These are phyloP conservation scores for Sicus ferrugineus DNA, from an alignment of 2,888 invertebrate genomes.

Conservation along the genomic window DNA sequence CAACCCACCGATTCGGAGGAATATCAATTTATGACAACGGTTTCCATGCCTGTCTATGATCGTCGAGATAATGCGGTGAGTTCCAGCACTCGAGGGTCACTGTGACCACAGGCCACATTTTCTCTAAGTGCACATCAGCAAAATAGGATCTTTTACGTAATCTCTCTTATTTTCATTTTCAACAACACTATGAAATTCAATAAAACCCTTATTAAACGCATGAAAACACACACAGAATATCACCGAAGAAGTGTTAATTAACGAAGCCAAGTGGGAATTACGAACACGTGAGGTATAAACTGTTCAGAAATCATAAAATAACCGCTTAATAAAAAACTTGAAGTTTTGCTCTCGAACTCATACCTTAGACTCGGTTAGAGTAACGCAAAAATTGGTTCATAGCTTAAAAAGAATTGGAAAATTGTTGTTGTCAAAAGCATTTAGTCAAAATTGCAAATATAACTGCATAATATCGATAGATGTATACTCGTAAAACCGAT, in stretches of 20 bases:
- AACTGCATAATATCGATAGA: constrained; percentile 2
- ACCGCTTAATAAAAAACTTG: constrained; percentile 27
- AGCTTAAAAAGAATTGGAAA: constrained; percentile 7
- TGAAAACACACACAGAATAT: constrained; percentile 78
- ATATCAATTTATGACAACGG: constrained; percentile 89
- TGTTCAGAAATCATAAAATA: constrained; percentile 8
- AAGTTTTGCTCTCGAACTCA: constrained; percentile 41
- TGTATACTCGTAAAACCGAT: background rate
- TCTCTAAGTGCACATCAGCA: constrained; percentile 1
- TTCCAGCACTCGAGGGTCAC: constrained; percentile 40
- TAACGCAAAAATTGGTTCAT: background rate
- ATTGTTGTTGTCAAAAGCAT: constrained; percentile 7
- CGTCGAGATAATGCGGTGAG: constrained; percentile 84
- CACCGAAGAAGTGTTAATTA: constrained; percentile 94
- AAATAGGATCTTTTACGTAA: constrained; percentile 17
- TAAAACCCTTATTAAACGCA: constrained; percentile 40
- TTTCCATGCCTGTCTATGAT: constrained; percentile 93
- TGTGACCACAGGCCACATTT: background rate
- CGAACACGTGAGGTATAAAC: constrained; percentile 87
- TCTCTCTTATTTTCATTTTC: constrained; percentile 31
- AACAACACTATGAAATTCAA: constrained; percentile 24
- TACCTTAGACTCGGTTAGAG: constrained; percentile 44
- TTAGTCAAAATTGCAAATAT: constrained; percentile 13
- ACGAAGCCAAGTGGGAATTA: constrained; percentile 93
- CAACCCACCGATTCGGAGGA: constrained; percentile 66